Conservation (phyloP, 92 coral and sea anemone genomes). For the Epizoanthus illoricatus region DNA sequence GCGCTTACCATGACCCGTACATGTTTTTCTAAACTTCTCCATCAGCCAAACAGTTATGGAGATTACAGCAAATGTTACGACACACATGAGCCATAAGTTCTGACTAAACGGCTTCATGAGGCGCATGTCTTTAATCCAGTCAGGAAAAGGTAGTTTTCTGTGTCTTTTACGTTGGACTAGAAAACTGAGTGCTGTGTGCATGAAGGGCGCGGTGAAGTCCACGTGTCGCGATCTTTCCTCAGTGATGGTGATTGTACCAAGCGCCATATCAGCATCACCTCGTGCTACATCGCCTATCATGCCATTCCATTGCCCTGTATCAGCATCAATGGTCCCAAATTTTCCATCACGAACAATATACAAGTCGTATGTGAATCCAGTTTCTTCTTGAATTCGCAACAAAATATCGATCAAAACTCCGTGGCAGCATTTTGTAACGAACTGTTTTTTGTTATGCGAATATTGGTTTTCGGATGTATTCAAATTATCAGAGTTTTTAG, state of each 20-base stretch:
- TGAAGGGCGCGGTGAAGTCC: slow-evolving; percentile 78
- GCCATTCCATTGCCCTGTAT: slow-evolving; percentile 74
- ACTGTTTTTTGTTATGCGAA: not conserved
- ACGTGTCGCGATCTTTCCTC: slow-evolving; percentile 74
- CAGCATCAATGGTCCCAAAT: slow-evolving; percentile 74
- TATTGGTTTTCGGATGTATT: not conserved
- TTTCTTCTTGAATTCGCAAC: slow-evolving; percentile 51
- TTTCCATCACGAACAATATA: slow-evolving; percentile 85
- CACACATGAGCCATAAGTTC: slow-evolving; percentile 71
- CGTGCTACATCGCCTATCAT: slow-evolving; percentile 90
- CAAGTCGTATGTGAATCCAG: slow-evolving; percentile 70
- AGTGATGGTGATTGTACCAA: slow-evolving; percentile 79
- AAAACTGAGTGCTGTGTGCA: slow-evolving; percentile 75
- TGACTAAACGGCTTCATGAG: slow-evolving; percentile 80
- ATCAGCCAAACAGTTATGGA: slow-evolving; percentile 66
- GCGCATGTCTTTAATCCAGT: slow-evolving; percentile 69
- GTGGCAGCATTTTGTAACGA: slow-evolving; percentile 63
- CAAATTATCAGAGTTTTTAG: not conserved
- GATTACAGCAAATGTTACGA: slow-evolving; percentile 58
- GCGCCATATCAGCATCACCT: slow-evolving; percentile 88
- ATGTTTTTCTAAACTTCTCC: slow-evolving; percentile 49
- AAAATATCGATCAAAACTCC: slow-evolving; percentile 78
- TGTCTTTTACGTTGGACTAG: slow-evolving; percentile 52
- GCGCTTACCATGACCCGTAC: slow-evolving; percentile 30
- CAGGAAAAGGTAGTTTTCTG: slow-evolving; percentile 56